These are phyloP conservation scores for Polyploca ridens DNA, from an alignment of 2,888 invertebrate species.

Conservation along the genomic window DNA sequence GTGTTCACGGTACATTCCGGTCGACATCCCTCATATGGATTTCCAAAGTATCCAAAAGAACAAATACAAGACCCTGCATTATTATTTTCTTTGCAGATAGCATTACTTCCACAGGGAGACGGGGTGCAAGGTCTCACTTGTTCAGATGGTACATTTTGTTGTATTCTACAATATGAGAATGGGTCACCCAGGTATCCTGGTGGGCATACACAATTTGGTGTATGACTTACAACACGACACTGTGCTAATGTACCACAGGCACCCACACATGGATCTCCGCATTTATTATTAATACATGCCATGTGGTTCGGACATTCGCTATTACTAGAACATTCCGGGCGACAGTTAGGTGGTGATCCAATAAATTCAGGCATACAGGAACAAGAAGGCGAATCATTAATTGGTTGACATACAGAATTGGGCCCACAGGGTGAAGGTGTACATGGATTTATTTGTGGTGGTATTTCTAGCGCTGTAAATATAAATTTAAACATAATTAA, in stretches of 20 bases:
- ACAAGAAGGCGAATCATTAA: constrained; percentile 87
- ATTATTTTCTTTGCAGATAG: constrained; percentile 87
- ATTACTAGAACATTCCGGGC: constrained; percentile 90
- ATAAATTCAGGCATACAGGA: constrained; percentile 88
- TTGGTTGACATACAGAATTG: constrained; percentile 85
- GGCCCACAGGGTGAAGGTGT: constrained; percentile 88
- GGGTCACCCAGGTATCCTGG: constrained; percentile 89
- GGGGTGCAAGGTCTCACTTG: constrained; percentile 86
- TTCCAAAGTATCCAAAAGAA: constrained; percentile 86
- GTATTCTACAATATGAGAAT: constrained; percentile 85
- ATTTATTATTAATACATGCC: constrained; percentile 90
- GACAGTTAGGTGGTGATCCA: constrained; percentile 88
- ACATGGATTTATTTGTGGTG: constrained; percentile 84
- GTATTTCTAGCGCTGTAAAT: constrained; percentile 63
- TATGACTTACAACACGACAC: constrained; percentile 90
- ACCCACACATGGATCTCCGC: constrained; percentile 89
- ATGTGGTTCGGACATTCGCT: constrained; percentile 87
- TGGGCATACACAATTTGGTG: constrained; percentile 88
- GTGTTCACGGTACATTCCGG: constrained; percentile 91
- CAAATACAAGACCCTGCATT: constrained; percentile 90
- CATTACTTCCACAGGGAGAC: constrained; percentile 90
- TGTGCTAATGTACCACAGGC: constrained; percentile 89
- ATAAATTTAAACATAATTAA: constrained; percentile 19
- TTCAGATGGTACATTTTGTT: constrained; percentile 66
- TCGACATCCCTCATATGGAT: constrained; percentile 88